These are phyloP conservation scores for Montipora efflorescens DNA, from an alignment of 64 coral and sea anemone species.

Conservation along the genomic window DNA sequence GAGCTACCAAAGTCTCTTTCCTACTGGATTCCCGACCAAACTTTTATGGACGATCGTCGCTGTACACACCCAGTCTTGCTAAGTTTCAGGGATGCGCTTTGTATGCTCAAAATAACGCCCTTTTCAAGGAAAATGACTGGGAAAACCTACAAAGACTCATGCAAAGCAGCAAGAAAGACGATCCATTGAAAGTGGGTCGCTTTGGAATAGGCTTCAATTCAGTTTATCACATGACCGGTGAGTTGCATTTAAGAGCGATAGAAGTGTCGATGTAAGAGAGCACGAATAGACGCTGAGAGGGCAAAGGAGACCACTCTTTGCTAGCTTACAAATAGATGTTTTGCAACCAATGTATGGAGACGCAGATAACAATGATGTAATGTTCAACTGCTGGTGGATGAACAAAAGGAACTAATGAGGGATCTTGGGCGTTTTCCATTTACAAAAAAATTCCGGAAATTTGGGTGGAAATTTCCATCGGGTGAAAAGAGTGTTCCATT, in stretches of 20 bases:
- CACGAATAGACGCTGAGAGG: too few relatives aligned
- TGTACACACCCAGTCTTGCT: constrained; percentile 50
- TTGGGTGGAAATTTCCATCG: too few relatives aligned
- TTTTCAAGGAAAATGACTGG: constrained; percentile 74
- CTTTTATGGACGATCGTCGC: constrained; percentile 49
- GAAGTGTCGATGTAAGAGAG: too few relatives aligned
- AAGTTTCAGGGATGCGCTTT: constrained; percentile 81
- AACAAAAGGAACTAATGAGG: too few relatives aligned
- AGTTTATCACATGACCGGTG: constrained; percentile 84
- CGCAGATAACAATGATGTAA: too few relatives aligned
- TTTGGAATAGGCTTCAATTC: constrained; percentile 93
- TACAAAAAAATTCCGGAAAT: too few relatives aligned
- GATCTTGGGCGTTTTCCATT: too few relatives aligned
- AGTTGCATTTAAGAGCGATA: background rate
- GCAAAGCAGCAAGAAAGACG: constrained; percentile 83
- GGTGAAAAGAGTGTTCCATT: too few relatives aligned
- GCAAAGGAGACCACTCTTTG: too few relatives aligned
- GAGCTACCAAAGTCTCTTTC: constrained; percentile 60
- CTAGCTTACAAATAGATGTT: too few relatives aligned
- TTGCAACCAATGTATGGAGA: too few relatives aligned
- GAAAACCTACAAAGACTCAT: constrained; percentile 79
- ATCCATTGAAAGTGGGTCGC: constrained; percentile 85
- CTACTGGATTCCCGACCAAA: constrained; percentile 72
- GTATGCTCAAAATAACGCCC: constrained; percentile 74
- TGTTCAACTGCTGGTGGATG: too few relatives aligned